Evolutionary conservation across 2,888 invertebrate species (phyloP).

Genomic region (Plebejus melissa): DNA sequence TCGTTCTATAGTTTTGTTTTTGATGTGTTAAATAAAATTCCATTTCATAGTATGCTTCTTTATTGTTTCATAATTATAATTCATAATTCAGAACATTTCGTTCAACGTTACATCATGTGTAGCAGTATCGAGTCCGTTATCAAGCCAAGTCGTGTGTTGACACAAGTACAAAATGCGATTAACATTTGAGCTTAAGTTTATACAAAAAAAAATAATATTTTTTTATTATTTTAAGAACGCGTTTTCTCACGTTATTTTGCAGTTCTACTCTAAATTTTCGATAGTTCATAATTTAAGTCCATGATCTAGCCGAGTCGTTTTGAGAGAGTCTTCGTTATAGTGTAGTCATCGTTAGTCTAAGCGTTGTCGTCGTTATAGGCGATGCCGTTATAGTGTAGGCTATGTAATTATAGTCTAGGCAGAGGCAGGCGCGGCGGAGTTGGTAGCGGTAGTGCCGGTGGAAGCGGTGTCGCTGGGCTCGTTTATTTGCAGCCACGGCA

Average conservation of each 20-base stretch:
- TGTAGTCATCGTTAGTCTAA: background rate
- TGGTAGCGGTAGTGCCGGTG: slow-evolving; percentile 70
- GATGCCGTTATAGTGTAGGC: background rate
- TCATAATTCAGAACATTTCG: slow-evolving; percentile 8
- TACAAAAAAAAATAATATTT: slow-evolving; percentile 19
- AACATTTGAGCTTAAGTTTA: slow-evolving; percentile 29
- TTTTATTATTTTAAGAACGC: background rate
- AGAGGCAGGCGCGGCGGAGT: slow-evolving; percentile 49
- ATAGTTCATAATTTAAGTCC: background rate
- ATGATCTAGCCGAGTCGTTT: slow-evolving; percentile 9
- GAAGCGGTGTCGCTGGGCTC: slow-evolving; percentile 82
- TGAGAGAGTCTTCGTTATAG: background rate
- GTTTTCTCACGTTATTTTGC: slow-evolving; percentile 1
- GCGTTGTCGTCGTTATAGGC: background rate
- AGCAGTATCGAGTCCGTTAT: slow-evolving; percentile 26
- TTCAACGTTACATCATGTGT: background rate
- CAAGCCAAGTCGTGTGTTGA: slow-evolving; percentile 24
- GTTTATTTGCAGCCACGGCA: slow-evolving; percentile 88
- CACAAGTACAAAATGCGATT: slow-evolving; percentile 20
- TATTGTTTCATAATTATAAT: slow-evolving; percentile 12
- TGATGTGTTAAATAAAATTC: background rate
- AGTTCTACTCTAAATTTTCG: slow-evolving; percentile 11
- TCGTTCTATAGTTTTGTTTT: background rate
- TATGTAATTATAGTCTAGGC: slow-evolving; percentile 29
- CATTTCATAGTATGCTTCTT: slow-evolving; percentile 1